Evolutionary conservation across 2,797 vertebrate species (phyloP).

Genomic region (Phalloptychus januarius): DNA sequence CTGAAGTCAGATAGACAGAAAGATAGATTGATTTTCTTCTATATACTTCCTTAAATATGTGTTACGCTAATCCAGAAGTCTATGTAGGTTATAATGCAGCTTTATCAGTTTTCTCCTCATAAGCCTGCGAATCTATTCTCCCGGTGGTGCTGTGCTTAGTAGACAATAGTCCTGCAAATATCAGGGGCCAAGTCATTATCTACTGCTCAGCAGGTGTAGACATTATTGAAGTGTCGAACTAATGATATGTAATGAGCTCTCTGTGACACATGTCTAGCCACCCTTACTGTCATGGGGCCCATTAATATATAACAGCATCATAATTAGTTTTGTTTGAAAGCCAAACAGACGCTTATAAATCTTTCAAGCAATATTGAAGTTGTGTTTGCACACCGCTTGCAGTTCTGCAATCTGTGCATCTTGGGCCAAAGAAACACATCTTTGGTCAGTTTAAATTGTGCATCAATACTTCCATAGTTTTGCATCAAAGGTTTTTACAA

Average conservation of each 20-base stretch:
- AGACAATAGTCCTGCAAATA: constrained; percentile 81
- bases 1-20: background rate
- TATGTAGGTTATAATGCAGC: constrained; percentile 55
- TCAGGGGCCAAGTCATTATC: constrained; percentile 79
- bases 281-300: constrained; percentile 73
- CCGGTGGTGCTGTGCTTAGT: constrained; percentile 62
- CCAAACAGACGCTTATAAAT: constrained; percentile 67
- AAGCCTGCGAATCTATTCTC: constrained; percentile 62
- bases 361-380: constrained; percentile 66
- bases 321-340: constrained; percentile 79
- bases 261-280: constrained; percentile 81
- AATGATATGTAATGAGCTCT: constrained; percentile 85
- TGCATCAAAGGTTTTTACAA: constrained; percentile 1
- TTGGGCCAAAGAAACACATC: constrained; percentile 21
- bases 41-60: constrained; percentile 7
- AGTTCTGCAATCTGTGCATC: constrained; percentile 27
- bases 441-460: constrained; percentile 28
- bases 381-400: constrained; percentile 38
- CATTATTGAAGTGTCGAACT: constrained; percentile 83
- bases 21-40: background rate
- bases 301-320: constrained; percentile 74
- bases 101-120: constrained; percentile 57
- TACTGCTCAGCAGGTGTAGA: constrained; percentile 80
- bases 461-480: background rate
- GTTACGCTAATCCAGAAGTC: constrained; percentile 18